Evolutionary conservation across 2,888 invertebrate species (phyloP).

Genomic region (Drosophila atripex): DNA sequence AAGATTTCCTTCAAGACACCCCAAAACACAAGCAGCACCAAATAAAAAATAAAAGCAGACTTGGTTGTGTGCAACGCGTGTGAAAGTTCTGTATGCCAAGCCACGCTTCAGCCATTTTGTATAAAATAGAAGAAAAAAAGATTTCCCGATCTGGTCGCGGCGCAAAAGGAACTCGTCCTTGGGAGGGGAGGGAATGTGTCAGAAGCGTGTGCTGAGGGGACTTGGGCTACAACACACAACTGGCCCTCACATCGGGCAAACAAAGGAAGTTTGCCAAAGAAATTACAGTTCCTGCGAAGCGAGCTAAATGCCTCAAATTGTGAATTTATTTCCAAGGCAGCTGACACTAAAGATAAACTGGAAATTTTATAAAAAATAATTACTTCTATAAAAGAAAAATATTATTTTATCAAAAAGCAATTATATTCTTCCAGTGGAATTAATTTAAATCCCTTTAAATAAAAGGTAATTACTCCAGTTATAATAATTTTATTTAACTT

Average conservation of each 20-base stretch:
- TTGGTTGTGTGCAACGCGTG: conserved; percentile 68
- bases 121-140: not conserved
- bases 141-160: conserved; percentile 16
- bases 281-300: conserved; percentile 29
- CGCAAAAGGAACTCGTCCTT: conserved; percentile 28
- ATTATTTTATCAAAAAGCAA: not conserved
- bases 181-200: conserved; percentile 60
- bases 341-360: not conserved
- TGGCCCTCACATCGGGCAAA: conserved; percentile 11
- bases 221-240: conserved; percentile 13
- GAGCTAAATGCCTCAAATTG: conserved; percentile 39
- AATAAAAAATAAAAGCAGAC: conserved; percentile 21
- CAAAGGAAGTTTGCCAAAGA: conserved; percentile 43
- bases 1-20: conserved; percentile 72
- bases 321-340: conserved; percentile 17
- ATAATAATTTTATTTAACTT: not conserved
- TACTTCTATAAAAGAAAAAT: not conserved
- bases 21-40: conserved; percentile 34
- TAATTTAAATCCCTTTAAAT: no score
- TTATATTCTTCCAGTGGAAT: no score
- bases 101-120: conserved; percentile 77
- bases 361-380: not conserved
- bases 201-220: conserved; percentile 66
- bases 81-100: conserved; percentile 67
- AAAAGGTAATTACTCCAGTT: not conserved